Evolutionary conservation across 2,888 invertebrate genomes (phyloP).

Genomic region (Brachylomia viminalis): DNA sequence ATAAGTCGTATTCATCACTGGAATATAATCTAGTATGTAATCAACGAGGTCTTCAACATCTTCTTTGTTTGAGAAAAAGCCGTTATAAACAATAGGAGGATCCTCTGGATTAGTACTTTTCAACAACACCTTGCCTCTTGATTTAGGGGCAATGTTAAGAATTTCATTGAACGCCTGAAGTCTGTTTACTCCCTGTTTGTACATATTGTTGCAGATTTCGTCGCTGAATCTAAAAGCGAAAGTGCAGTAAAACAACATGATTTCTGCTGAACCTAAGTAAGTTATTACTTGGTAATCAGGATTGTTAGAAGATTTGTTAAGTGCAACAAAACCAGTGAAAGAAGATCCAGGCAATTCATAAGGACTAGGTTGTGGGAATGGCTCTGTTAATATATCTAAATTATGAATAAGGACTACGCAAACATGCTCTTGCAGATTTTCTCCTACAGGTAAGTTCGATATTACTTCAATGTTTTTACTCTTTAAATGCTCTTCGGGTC

Average conservation of each 20-base stretch:
- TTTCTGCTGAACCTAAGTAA: slow-evolving; percentile 50
- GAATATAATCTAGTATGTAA: slow-evolving; percentile 63
- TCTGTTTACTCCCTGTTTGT: slow-evolving; percentile 39
- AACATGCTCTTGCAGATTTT: slow-evolving; percentile 74
- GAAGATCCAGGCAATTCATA: slow-evolving; percentile 59
- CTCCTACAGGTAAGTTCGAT: slow-evolving; percentile 74
- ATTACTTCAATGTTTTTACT: slow-evolving; percentile 68
- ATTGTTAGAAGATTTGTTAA: slow-evolving; percentile 61
- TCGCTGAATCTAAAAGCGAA: slow-evolving; percentile 88
- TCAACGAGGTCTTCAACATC: slow-evolving; percentile 67
- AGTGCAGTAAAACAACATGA: slow-evolving; percentile 69
- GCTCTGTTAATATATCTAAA: slow-evolving; percentile 79
- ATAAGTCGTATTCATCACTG: slow-evolving; percentile 68
- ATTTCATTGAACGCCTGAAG: slow-evolving; percentile 66
- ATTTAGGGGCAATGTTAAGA: slow-evolving; percentile 75
- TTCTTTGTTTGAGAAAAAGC: slow-evolving; percentile 63
- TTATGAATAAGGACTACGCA: slow-evolving; percentile 57
- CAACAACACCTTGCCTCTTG: slow-evolving; percentile 74
- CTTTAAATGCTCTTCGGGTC: slow-evolving; percentile 71
- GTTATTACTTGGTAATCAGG: slow-evolving; percentile 68
- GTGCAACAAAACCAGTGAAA: slow-evolving; percentile 66
- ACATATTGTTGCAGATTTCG: slow-evolving; percentile 67
- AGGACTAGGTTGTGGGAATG: slow-evolving; percentile 67
- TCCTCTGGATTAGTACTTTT: slow-evolving; percentile 66
- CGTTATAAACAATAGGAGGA: slow-evolving; percentile 65